Percentiles rank a stretch among this genome's conserved stretches.
Conservation (phyloP, 2,888 invertebrate species). For the Tolmerus cingulatus region DNA sequence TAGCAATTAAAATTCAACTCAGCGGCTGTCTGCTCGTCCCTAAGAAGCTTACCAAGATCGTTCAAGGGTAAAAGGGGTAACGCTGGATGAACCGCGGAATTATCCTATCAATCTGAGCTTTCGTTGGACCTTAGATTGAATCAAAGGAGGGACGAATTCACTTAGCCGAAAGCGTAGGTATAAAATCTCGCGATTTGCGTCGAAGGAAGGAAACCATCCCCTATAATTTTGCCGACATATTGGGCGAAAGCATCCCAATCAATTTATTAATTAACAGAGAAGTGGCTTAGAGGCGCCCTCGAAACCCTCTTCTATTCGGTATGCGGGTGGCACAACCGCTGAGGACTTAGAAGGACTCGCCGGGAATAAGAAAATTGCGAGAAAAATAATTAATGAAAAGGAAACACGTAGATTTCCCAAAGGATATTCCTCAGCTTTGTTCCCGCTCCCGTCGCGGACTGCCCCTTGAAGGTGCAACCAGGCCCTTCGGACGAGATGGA, state of each 20-base stretch:
- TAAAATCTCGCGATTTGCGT: not conserved
- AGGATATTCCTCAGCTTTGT: slow-evolving; percentile 18
- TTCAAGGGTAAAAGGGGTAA: not conserved
- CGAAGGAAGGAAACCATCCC: not conserved
- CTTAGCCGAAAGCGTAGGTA: not conserved
- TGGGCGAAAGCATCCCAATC: slow-evolving; percentile 42
- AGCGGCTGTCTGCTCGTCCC: not conserved
- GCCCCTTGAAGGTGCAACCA: not conserved
- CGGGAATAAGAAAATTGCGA: slow-evolving; percentile 6
- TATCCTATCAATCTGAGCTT: not conserved
- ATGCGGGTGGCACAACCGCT: not conserved
- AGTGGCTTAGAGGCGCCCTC: slow-evolving; percentile 7
- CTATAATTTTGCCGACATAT: not conserved
- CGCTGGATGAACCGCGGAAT: not conserved
- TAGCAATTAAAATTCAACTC: slow-evolving; percentile 38
- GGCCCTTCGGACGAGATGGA: slow-evolving; percentile 24
- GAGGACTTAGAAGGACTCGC: not conserved
- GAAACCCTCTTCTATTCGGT: not conserved
- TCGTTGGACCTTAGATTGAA: not conserved
- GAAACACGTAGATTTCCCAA: slow-evolving; percentile 42
- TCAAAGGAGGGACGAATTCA: slow-evolving; percentile 28
- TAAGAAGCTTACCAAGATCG: not conserved
- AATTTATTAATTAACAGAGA: slow-evolving; percentile 48
- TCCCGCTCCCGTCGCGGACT: not conserved
- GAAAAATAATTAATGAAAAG: slow-evolving; percentile 40